A percentile compares a stretch with the other conserved stretches of the same genome.
phyloP scores from a whole-genome alignment of 2,888 invertebrate genomes.

The Digitonthophagus gazella region DNA sequence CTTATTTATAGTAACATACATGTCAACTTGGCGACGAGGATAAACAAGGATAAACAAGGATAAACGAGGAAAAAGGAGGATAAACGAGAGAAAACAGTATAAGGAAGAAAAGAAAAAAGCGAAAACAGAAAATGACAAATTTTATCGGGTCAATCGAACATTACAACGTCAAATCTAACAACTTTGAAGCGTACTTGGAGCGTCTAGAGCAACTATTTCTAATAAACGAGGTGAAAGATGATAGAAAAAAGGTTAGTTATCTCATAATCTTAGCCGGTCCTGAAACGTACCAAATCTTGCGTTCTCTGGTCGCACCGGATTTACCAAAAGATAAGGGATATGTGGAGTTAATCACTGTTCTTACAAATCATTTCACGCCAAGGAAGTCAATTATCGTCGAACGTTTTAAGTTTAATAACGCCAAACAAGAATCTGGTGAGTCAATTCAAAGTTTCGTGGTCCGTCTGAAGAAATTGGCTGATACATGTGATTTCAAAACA shows the following conservation, averaged over 20 bases:
- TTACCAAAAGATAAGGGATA: conserved; percentile 28
- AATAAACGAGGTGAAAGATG: conserved; percentile 31
- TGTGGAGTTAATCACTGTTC: conserved; percentile 26
- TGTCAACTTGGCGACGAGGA: too few species aligned
- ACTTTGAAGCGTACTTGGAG: conserved; percentile 29
- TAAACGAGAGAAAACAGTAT: too few species aligned
- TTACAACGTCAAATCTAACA: too few species aligned
- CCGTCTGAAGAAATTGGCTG: too few species aligned
- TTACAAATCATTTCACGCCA: conserved; percentile 30
- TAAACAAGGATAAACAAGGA: too few species aligned
- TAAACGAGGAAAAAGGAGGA: too few species aligned
- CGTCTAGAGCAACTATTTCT: conserved; percentile 34
- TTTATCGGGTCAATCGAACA: too few species aligned
- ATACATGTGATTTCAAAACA: too few species aligned
- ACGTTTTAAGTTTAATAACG: conserved; percentile 35
- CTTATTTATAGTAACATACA: too few species aligned
- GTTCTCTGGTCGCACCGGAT: conserved; percentile 29
- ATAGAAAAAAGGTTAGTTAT: conserved; percentile 30
- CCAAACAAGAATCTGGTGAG: conserved; percentile 28
- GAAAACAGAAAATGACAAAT: too few species aligned
- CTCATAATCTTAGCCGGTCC: conserved; percentile 34
- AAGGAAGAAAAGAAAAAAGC: too few species aligned
- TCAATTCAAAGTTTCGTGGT: too few species aligned
- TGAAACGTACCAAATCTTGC: conserved; percentile 31
- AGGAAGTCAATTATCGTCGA: conserved; percentile 34